Base-by-base conservation (phyloP, 2,113 vertebrate species). In the Geothlypis trichas region DNA sequence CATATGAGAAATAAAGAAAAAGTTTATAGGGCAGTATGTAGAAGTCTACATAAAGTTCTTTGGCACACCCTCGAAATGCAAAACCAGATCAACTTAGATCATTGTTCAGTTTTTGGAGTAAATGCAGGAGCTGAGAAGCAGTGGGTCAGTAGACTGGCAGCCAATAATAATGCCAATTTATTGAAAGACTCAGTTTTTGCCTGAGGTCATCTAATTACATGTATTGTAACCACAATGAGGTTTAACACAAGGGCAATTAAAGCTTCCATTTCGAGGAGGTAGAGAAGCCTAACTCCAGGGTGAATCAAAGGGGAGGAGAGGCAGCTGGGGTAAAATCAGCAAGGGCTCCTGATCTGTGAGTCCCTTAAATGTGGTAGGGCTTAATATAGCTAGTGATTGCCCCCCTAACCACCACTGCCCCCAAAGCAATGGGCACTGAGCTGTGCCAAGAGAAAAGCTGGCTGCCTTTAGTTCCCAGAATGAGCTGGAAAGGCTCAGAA, bases 121-220 rank as follows among this genome's bases (percentile, higher is more conserved):
- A 57, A 52, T 33, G 16, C 37, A 76, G 58, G 83, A 71, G 41
- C 73, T 80, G 47, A 81, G 74, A 86, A 86, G 58, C 76, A 72
- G 63, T 0, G 2, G 89, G 49, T 93, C 75, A 94, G 69, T 35
- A 71, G 69, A 39, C 61, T 22, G 8, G 61, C 3, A 12, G 77
- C 71, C 92, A 92, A 44, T 72, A 88, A 91, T n/a, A 93, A 89
- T 54, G 35, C n/a, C 87, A 77, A 58, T 83, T 89, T 93, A 93
- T 46, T 76, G 78, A 65, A 84, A 71, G 67, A 82, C 55, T 79
- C 62, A 1, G 1, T 46, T 94, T 76, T 80, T 87, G 72, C 90
- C 92, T 78, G 84, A 96, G 90, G 84, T 87, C 39, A 44, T 77
- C 93, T 90, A 62, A 83, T 73, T 75, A 78, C 57, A 69, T 24